Base-by-base conservation (phyloP, 2,113 vertebrate genomes). In the Octodon degus region DNA sequence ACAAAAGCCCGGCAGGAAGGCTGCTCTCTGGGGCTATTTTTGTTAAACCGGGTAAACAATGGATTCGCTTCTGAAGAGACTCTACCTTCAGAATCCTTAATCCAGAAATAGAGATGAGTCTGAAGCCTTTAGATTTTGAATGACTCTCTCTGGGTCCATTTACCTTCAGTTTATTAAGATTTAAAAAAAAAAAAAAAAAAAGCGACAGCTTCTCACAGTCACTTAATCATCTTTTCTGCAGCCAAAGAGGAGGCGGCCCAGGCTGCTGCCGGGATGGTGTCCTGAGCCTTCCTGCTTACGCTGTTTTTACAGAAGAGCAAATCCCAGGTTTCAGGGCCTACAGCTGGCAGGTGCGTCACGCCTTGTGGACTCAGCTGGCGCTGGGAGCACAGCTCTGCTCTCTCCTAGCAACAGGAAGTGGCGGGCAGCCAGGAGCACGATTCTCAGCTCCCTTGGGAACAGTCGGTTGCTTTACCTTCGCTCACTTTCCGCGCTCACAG, bases 371-470 rank as follows among this genome's bases (percentile, higher is more conserved):
- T 5, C 30, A 6, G 72, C 4, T 2, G 70, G 24, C 81, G 27
- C 91, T 0, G 67, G 32, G 5, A 32, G 2, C 4, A 0, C 14
- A 17, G 40, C 24, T 82, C 72, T 0, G 40, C 77, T 17, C 24
- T 94, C 95, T 80, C 97, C 96, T 89, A 62, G 97, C 96, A 95
- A 97, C 93, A 0, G 10, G n/a, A 50, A 50, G 68, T 13, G 13
- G 74, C 74, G 34, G 5, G 68, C 17, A n/a, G 58, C 55, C 0
- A 0, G 37, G 47, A 72, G 70, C 32, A 4, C 13, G 1, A 0
- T 2, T 60, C 81, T 13, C 55, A 0, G 20, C 12, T 4, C 72
- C 16, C 77, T 9, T 25, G n/a, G 62, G 67, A 24, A 47, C 9
- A 34, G 19, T 2, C 9, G 37, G 24, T 2, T 79, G 60, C 20